Conservation (phyloP, 1,140 invertebrate genomes). For the Lasioglossum baleicum region DNA sequence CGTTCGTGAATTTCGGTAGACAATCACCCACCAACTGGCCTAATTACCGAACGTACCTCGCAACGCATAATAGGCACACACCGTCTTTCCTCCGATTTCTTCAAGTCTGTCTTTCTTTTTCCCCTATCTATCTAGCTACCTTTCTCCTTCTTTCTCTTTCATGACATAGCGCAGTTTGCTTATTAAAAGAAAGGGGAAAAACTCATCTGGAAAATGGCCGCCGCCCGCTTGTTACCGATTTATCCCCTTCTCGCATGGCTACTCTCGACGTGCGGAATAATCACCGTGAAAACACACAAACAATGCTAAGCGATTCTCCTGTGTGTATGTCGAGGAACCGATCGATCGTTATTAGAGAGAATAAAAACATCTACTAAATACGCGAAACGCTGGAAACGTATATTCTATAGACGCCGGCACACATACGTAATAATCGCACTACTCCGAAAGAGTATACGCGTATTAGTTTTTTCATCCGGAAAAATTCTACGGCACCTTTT, state of each 20-base stretch:
- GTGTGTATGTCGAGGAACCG: constrained; percentile 10
- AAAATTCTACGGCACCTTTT: constrained; percentile 41
- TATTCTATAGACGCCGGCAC: constrained; percentile 45
- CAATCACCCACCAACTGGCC: constrained; percentile 25
- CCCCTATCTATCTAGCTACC: constrained; percentile 22
- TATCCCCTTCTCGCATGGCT: constrained; percentile 81
- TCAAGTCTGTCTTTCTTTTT: constrained; percentile 45
- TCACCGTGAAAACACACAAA: constrained; percentile 24
- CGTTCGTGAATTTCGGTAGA: constrained; percentile 49
- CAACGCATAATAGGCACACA: constrained; percentile 45
- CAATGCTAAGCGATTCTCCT: constrained; percentile 3
- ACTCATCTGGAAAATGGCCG: constrained; percentile 82
- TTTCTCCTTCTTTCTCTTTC: constrained; percentile 48
- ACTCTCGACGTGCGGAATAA: constrained; percentile 29
- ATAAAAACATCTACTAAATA: constrained; percentile 37
- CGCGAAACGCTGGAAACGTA: constrained; percentile 26
- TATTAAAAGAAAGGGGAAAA: constrained; percentile 77
- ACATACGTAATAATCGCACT: constrained; percentile 47
- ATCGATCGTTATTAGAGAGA: constrained; percentile 29
- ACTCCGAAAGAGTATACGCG: constrained; percentile 38
- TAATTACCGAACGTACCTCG: constrained; percentile 50
- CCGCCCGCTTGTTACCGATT: constrained; percentile 80
- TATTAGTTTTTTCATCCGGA: constrained; percentile 40
- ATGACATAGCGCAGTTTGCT: constrained; percentile 59
- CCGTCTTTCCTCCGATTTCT: constrained; percentile 42